A percentile compares a stretch with the other conserved stretches of the same genome.
Evolutionary conservation across 2,113 vertebrate species (phyloP).

Genomic region (Stegastes partitus): DNA sequence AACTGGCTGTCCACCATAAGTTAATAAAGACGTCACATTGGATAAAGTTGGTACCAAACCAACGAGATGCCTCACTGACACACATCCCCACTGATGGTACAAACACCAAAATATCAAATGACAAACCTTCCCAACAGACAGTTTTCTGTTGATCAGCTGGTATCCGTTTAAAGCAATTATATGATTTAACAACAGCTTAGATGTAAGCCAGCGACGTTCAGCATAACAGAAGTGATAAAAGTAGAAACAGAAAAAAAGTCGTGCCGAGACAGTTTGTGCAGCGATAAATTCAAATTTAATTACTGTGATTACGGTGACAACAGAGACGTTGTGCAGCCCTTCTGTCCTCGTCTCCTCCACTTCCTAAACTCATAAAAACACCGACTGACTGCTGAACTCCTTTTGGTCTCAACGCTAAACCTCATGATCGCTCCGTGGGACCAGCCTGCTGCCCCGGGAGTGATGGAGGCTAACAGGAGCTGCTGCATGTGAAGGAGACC

Average conservation of each 20-base stretch:
- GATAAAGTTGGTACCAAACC: too few relatives aligned
- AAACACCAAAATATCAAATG: too few relatives aligned
- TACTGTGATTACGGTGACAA: background rate
- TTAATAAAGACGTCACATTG: too few relatives aligned
- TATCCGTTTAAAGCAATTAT: background rate
- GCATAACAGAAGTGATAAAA: background rate
- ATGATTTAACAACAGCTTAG: background rate
- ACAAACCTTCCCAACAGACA: too few relatives aligned
- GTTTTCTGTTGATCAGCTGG: background rate
- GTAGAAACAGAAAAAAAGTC: background rate
- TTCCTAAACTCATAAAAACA: conserved; percentile 23
- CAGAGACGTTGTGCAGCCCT: background rate
- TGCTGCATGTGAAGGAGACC: conserved; percentile 6
- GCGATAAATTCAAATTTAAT: conserved; percentile 3
- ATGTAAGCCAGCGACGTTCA: background rate
- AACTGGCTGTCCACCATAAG: too few relatives aligned
- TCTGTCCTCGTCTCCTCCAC: conserved; percentile 7
- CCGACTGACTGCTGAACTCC: conserved; percentile 24
- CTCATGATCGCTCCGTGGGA: conserved; percentile 54
- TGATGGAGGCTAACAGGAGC: background rate
- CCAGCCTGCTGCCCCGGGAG: conserved; percentile 11
- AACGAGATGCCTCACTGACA: too few relatives aligned
- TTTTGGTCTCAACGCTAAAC: conserved; percentile 23
- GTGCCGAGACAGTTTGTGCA: background rate
- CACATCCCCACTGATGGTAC: too few relatives aligned